Conservation (phyloP, 92 coral and sea anemone genomes). For the Heliopora coerulea region DNA sequence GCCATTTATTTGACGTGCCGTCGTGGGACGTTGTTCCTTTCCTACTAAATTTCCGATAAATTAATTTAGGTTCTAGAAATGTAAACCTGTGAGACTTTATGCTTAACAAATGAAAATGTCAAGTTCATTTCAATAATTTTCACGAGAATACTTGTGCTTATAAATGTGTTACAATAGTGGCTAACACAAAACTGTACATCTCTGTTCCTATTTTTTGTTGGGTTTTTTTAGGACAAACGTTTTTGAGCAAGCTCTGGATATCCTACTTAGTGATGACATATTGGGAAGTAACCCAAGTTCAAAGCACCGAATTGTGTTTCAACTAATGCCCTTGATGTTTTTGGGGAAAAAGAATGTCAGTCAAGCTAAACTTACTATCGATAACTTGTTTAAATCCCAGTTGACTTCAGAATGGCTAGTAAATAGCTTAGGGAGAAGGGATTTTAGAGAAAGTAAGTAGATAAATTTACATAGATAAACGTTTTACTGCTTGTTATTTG, state of each 20-base stretch:
- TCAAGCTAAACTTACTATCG: conserved; percentile 6
- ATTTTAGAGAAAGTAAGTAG: conserved; percentile 11
- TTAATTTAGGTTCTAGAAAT: no score
- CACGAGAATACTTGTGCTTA: no score
- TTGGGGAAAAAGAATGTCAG: conserved; percentile 13
- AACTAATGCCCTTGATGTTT: conserved; percentile 30
- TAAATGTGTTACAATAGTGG: no score
- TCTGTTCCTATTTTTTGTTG: not conserved
- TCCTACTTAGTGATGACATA: conserved; percentile 22
- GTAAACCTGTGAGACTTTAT: no score
- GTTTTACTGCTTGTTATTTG: no score
- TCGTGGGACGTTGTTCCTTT: no score
- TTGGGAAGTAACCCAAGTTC: not conserved
- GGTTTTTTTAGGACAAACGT: conserved; percentile 21
- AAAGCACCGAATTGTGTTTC: conserved; percentile 2
- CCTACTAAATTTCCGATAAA: no score
- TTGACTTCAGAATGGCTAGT: conserved; percentile 21
- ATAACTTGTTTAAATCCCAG: conserved; percentile 19
- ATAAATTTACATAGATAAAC: no score
- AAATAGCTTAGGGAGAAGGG: conserved; percentile 16
- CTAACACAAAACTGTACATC: no score
- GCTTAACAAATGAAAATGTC: no score
- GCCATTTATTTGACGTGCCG: no score
- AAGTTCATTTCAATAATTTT: no score
- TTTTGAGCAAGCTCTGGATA: conserved; percentile 15